phyloP scores from a whole-genome alignment of 2,113 vertebrate genomes.

The Peucedramus taeniatus region DNA sequence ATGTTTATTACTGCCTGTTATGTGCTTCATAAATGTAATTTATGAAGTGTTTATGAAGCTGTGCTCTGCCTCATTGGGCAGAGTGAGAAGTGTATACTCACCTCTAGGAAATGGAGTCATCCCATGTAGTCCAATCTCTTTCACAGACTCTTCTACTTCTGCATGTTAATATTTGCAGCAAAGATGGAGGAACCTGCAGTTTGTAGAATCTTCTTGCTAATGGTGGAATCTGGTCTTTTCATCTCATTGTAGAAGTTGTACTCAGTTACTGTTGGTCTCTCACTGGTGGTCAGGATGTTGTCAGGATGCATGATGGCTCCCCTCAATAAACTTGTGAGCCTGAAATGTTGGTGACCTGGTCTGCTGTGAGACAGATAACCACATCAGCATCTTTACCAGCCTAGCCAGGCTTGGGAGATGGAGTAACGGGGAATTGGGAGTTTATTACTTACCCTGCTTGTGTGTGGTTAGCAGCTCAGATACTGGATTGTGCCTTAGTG shows the following conservation, averaged over 20 bases:
- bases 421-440: not conserved
- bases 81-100: not conserved
- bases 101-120: not conserved
- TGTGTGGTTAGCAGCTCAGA: fast-evolving
- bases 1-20: not conserved
- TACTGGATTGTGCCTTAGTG: not conserved
- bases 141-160: not conserved
- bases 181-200: not conserved
- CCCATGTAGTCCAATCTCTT: not conserved
- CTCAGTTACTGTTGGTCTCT: not conserved
- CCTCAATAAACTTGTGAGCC: not conserved
- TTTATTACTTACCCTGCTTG: not conserved
- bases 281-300: not conserved
- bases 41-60: not conserved
- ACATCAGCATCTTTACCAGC: not conserved
- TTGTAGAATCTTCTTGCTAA: not conserved
- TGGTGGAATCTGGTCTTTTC: not conserved
- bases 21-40: not conserved
- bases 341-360: not conserved
- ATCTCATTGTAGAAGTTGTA: not conserved
- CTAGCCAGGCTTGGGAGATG: not conserved
- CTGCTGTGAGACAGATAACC: not conserved
- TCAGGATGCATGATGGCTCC: not conserved
- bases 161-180: not conserved
- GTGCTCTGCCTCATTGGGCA: not conserved